phyloP scores from a whole-genome alignment of 2,797 vertebrate species.

The Rhyacichthys aspro region DNA sequence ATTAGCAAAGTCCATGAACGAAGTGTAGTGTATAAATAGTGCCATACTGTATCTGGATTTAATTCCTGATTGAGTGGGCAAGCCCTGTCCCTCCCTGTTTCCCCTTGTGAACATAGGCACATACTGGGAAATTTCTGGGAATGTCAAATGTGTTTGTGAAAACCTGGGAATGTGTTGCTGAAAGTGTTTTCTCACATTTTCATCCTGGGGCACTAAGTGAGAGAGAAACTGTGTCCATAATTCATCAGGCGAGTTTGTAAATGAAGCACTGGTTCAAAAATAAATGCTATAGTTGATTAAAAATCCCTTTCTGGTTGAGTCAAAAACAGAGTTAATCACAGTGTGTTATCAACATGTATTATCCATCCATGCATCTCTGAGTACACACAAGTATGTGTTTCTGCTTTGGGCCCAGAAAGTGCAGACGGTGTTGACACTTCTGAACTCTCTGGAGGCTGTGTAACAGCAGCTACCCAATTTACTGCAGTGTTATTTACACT shows the following conservation, averaged over 20 bases:
- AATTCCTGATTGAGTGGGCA: no score
- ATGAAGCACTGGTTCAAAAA: no score
- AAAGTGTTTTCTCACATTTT: conserved; percentile 28
- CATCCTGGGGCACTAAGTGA: conserved; percentile 31
- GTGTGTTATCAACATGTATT: not conserved
- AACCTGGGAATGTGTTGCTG: conserved; percentile 16
- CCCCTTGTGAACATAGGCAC: no score
- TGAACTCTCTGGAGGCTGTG: conserved; percentile 2
- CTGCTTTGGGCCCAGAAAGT: not conserved
- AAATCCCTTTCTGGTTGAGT: no score
- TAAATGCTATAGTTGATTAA: no score
- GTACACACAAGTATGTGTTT: conserved; percentile 1
- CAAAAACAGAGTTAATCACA: no score
- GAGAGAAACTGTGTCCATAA: not conserved
- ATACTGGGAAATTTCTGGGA: no score
- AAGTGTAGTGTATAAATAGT: no score
- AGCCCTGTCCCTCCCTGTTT: no score
- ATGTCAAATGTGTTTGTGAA: conserved; percentile 15
- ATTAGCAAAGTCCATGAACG: no score
- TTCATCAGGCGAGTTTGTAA: no score
- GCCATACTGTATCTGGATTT: no score
- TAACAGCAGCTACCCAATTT: not conserved
- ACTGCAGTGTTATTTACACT: conserved; percentile 6
- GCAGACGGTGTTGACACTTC: not conserved
- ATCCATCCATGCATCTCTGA: conserved; percentile 3